phyloP scores from a whole-genome alignment of 2,888 invertebrate genomes.

The Megamerina dolium region DNA sequence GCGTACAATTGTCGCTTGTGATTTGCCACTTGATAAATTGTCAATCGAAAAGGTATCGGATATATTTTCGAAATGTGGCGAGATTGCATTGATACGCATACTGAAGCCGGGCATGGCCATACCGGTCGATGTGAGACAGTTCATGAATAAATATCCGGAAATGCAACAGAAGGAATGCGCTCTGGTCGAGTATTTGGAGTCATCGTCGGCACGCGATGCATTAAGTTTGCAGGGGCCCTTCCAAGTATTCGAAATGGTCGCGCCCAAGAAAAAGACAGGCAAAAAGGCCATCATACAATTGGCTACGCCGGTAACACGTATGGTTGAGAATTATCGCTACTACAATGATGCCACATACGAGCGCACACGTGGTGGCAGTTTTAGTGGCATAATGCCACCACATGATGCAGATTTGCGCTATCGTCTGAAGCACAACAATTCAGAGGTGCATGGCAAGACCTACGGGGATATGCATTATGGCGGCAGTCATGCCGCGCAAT shows the following conservation, averaged over 20 bases:
- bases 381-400: slow-evolving; percentile 48
- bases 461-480: slow-evolving; percentile 15
- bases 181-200: slow-evolving; percentile 83
- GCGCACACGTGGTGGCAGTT: slow-evolving; percentile 46
- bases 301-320: slow-evolving; percentile 52
- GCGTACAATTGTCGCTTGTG: slow-evolving; percentile 81
- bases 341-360: slow-evolving; percentile 49
- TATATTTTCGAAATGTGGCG: slow-evolving; percentile 80
- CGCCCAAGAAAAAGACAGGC: slow-evolving; percentile 66
- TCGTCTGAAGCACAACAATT: slow-evolving; percentile 44
- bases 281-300: slow-evolving; percentile 54
- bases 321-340: slow-evolving; percentile 58
- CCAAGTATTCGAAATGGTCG: slow-evolving; percentile 72
- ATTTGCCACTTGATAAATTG: slow-evolving; percentile 77
- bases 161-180: slow-evolving; percentile 82
- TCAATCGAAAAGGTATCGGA: slow-evolving; percentile 89
- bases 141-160: slow-evolving; percentile 85
- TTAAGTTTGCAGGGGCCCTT: slow-evolving; percentile 59
- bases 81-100: slow-evolving; percentile 82
- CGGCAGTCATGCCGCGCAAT: slow-evolving; percentile 4
- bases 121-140: slow-evolving; percentile 85
- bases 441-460: slow-evolving; percentile 37
- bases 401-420: slow-evolving; percentile 41
- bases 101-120: slow-evolving; percentile 83
- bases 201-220: slow-evolving; percentile 78